Conservation (phyloP, 1,140 invertebrate genomes). For the Sycobia sp. region DNA sequence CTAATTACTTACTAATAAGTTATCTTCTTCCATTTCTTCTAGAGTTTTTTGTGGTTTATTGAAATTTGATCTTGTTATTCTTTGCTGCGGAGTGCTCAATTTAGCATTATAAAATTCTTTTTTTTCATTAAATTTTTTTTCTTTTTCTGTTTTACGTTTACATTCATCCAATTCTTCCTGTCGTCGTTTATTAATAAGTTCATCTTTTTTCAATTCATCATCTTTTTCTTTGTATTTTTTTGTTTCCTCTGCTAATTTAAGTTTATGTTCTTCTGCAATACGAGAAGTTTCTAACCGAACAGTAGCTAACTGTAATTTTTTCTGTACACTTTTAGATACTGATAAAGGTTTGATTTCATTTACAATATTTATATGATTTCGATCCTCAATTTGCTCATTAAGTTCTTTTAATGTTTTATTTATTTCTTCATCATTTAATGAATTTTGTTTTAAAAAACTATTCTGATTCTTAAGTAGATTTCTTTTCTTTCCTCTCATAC, state of each 20-base stretch:
- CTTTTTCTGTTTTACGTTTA: background rate
- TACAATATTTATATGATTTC: slow-evolving; percentile 15
- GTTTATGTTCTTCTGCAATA: background rate
- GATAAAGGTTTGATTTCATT: slow-evolving; percentile 10
- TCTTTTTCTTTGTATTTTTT: slow-evolving; percentile 14
- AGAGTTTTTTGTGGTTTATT: background rate
- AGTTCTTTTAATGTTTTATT: slow-evolving; percentile 6
- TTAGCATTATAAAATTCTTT: slow-evolving; percentile 1
- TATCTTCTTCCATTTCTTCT: background rate
- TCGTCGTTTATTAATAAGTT: slow-evolving; percentile 1
- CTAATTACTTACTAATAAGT: background rate
- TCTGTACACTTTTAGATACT: background rate
- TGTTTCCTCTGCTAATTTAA: slow-evolving; percentile 9
- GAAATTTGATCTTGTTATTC: slow-evolving; percentile 3
- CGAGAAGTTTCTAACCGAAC: background rate
- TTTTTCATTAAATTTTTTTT: slow-evolving; percentile 23
- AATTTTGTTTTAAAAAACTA: slow-evolving; percentile 10
- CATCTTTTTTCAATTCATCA: slow-evolving; percentile 6
- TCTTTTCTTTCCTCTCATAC: slow-evolving; percentile 23
- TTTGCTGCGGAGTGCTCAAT: slow-evolving; percentile 3
- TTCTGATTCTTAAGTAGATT: slow-evolving; percentile 1
- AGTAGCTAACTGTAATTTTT: background rate
- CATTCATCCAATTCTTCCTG: slow-evolving; percentile 5
- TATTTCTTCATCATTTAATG: slow-evolving; percentile 35
- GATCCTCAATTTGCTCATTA: slow-evolving; percentile 16